These are phyloP conservation scores for Cepaea nemoralis DNA, from an alignment of 1,140 invertebrate genomes.

Conservation along the genomic window DNA sequence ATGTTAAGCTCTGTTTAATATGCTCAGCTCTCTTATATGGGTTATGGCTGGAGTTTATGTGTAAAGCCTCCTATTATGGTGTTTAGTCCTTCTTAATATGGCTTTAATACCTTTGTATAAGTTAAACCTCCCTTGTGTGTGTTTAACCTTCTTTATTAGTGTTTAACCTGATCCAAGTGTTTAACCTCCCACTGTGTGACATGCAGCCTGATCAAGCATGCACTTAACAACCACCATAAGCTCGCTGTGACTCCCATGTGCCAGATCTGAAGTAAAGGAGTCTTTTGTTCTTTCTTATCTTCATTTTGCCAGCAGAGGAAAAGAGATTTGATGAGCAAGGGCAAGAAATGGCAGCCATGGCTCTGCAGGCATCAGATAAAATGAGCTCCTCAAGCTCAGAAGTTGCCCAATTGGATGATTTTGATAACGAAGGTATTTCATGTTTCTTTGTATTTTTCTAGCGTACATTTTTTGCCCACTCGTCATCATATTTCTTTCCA, in stretches of 20 bases:
- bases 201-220: too few relatives aligned
- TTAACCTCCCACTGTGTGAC: too few relatives aligned
- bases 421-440: slow-evolving; percentile 57
- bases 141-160: too few relatives aligned
- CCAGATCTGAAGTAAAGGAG: neutral
- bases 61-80: too few relatives aligned
- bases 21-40: too few relatives aligned
- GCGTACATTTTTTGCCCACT: neutral
- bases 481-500: slow-evolving; percentile 35
- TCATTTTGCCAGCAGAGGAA: slow-evolving; percentile 27
- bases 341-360: slow-evolving; percentile 8
- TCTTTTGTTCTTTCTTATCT: neutral
- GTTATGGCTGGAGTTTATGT: too few relatives aligned
- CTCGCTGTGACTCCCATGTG: neutral
- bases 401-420: slow-evolving; percentile 63
- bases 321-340: neutral
- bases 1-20: too few relatives aligned
- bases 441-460: slow-evolving; percentile 3
- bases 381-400: slow-evolving; percentile 63
- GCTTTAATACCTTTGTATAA: too few relatives aligned
- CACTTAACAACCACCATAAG: too few relatives aligned
- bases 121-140: too few relatives aligned
- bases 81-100: too few relatives aligned
- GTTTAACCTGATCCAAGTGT: too few relatives aligned
- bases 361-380: slow-evolving; percentile 48